Evolutionary conservation across 92 coral and sea anemone species (phyloP).

Genomic region (Phenganax stokvisi): DNA sequence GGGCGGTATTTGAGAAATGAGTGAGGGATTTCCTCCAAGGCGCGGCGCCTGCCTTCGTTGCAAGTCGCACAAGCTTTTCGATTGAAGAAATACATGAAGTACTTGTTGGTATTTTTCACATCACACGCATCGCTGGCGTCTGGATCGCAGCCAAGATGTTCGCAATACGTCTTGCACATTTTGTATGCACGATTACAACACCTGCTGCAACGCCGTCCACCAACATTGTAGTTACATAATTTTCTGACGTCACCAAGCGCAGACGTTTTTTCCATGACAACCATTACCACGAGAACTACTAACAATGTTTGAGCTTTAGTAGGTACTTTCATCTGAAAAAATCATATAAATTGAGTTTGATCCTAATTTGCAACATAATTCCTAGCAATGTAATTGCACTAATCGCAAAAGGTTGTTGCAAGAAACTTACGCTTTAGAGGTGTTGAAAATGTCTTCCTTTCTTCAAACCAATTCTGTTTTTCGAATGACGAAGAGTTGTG

Average conservation of each 20-base stretch:
- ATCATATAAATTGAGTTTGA: too few species aligned
- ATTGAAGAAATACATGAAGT: slow-evolving; percentile 13
- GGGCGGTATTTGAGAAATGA: too few species aligned
- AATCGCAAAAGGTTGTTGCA: too few species aligned
- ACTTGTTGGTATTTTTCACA: neutral
- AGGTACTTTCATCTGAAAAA: too few species aligned
- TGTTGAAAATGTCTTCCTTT: neutral
- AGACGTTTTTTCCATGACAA: neutral
- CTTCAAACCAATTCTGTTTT: neutral
- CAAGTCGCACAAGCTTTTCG: slow-evolving; percentile 9
- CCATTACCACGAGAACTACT: neutral
- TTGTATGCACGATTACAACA: neutral
- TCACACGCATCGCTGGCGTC: neutral
- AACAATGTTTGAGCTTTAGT: too few species aligned
- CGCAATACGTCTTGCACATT: neutral
- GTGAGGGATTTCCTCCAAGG: neutral
- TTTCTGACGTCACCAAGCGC: too few species aligned
- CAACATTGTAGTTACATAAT: neutral
- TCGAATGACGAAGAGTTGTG: neutral
- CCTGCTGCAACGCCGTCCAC: neutral
- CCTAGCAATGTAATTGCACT: too few species aligned
- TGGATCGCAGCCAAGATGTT: neutral
- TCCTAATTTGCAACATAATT: too few species aligned
- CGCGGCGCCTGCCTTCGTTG: neutral
- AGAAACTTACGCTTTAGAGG: too few species aligned